Evolutionary conservation across 1,140 invertebrate genomes (phyloP).

Genomic region (Drosophila cardini): DNA sequence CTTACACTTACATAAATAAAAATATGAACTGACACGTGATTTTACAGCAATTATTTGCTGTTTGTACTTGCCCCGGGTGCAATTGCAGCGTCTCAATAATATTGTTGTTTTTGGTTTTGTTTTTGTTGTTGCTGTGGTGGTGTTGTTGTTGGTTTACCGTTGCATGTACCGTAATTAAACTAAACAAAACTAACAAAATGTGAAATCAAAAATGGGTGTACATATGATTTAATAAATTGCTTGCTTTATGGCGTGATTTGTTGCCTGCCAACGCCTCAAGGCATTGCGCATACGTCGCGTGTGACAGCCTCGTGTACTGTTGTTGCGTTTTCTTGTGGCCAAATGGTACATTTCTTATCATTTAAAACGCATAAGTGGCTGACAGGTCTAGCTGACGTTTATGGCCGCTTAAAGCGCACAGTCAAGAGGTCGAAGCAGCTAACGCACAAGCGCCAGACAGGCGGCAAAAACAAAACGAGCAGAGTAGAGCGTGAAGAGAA

Average conservation of each 20-base stretch:
- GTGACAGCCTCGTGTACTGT: conserved; percentile 11
- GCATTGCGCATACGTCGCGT: conserved; percentile 71
- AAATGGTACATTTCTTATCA: conserved; percentile 71
- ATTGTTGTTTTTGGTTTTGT: conserved; percentile 1
- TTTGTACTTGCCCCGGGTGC: conserved; percentile 48
- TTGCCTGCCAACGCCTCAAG: conserved; percentile 62
- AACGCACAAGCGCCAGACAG: conserved; percentile 22
- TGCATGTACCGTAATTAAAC: conserved; percentile 65
- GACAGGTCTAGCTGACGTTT: conserved; percentile 44
- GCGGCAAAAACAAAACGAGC: conserved; percentile 35
- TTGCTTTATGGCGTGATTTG: conserved; percentile 60
- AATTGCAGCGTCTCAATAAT: conserved; percentile 21
- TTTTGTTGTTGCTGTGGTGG: too few relatives aligned
- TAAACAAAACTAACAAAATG: conserved; percentile 47
- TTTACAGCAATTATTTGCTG: conserved; percentile 64
- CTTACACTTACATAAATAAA: not conserved
- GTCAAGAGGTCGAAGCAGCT: conserved; percentile 30
- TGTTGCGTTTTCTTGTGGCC: conserved; percentile 9
- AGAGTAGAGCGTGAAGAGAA: not conserved
- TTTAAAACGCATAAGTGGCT: conserved; percentile 71
- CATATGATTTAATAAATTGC: conserved; percentile 50
- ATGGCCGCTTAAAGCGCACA: conserved; percentile 57
- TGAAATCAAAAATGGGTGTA: conserved; percentile 55
- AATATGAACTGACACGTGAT: conserved; percentile 64
- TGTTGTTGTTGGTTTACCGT: conserved; percentile 38